Evolutionary conservation across 2,888 invertebrate species (phyloP).

Genomic region (Amaurobius ferox): DNA sequence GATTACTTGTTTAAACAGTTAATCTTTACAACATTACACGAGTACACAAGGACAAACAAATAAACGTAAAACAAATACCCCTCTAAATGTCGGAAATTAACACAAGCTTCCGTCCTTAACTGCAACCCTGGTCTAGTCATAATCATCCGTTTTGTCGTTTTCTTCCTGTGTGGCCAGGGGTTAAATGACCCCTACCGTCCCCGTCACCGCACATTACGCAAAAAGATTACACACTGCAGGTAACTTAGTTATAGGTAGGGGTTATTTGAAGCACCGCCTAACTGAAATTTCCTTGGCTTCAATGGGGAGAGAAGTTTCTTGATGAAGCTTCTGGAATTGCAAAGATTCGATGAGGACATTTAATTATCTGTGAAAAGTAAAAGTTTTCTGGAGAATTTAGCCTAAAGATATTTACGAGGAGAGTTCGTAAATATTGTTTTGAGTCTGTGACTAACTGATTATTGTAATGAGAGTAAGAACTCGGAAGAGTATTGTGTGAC

Average conservation of each 20-base stretch:
- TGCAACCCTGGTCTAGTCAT: conserved; percentile 4
- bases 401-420: conserved; percentile 47
- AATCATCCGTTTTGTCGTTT: conserved; percentile 47
- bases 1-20: too few species aligned
- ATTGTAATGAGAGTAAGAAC: background rate
- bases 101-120: background rate
- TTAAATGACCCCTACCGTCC: conserved; percentile 43
- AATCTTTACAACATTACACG: too few species aligned
- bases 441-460: background rate
- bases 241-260: conserved; percentile 11
- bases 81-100: conserved; percentile 8
- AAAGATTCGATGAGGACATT: background rate
- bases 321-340: conserved; percentile 34
- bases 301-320: conserved; percentile 3
- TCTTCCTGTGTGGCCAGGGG: conserved; percentile 65
- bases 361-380: conserved; percentile 49
- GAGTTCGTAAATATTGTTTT: conserved; percentile 19
- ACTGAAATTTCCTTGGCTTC: background rate
- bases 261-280: conserved; percentile 22
- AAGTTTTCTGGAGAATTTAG: conserved; percentile 18
- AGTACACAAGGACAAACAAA: background rate
- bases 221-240: conserved; percentile 28
- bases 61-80: background rate
- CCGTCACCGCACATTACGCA: conserved; percentile 49
- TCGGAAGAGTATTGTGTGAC: too few species aligned